A percentile compares a stretch with the other conserved stretches of the same genome.
These are phyloP conservation scores for Habroteleia sp. DNA, from an alignment of 2,888 invertebrate genomes.

Conservation along the genomic window DNA sequence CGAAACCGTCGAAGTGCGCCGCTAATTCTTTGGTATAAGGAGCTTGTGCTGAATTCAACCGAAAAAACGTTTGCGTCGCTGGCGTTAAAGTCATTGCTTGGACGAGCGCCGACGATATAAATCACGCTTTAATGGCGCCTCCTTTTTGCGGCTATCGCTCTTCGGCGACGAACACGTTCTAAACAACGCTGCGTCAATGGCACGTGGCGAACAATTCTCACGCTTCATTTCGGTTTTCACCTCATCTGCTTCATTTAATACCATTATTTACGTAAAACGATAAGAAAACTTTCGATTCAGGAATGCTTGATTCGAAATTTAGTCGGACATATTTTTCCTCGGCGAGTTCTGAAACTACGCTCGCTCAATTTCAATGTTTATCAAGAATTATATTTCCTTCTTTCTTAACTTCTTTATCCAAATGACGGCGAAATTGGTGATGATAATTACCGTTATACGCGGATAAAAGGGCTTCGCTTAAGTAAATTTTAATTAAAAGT, in stretches of 20 bases:
- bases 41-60: conserved; percentile 25
- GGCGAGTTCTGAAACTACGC: too few relatives aligned
- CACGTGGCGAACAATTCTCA: conserved; percentile 43
- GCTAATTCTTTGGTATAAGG: conserved; percentile 35
- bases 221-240: conserved; percentile 10
- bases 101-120: conserved; percentile 46
- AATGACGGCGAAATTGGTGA: too few relatives aligned
- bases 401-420: too few relatives aligned
- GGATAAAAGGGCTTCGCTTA: too few relatives aligned
- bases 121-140: conserved; percentile 45
- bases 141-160: conserved; percentile 36
- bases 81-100: conserved; percentile 52
- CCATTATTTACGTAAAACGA: background rate
- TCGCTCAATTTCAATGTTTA: background rate
- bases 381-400: too few relatives aligned
- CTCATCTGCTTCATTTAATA: background rate
- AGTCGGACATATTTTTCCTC: background rate
- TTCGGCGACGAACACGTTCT: conserved; percentile 32
- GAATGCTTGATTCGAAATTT: background rate
- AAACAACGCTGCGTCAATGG: conserved; percentile 36
- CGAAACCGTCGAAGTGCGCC: conserved; percentile 23
- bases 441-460: too few relatives aligned
- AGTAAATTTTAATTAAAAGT: background rate
- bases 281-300: background rate
- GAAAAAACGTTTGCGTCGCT: conserved; percentile 32